Evolutionary conservation across 2,797 vertebrate species (phyloP), one percentile per base, ranked within the genome.

Genomic region (Pseudochaenichthys georgianus): DNA sequence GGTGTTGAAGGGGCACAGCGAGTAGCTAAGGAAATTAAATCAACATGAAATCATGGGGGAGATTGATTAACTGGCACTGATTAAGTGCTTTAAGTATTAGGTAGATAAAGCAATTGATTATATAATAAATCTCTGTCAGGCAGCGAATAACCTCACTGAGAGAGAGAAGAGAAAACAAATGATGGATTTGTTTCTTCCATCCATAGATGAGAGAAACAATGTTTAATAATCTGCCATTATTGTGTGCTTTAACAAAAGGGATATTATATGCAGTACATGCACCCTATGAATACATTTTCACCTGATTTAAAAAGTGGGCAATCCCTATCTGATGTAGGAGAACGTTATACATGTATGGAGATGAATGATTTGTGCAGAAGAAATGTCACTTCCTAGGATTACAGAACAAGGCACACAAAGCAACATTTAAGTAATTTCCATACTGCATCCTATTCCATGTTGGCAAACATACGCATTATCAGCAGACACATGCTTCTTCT

Each of bases 21-120:
- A 50, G 70, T 60, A 85, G 76, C 64, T 51, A 60, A 87, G 81
- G 82, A 92, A 94, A 94, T 91, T 87, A 92, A 94, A 94, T 87
- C 86, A 88, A 87, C 93, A 91, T 85, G 88, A 94, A 95, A 94
- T 94, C 93, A 93, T 63, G 73, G 87, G 92, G 83, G 88, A 92
- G 94, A 96, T 94, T 94, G 96, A 97, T 96, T 96, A 95, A 91
- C 87, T 94, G 95, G 87, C 89, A 78, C 83, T 96, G 96, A 97
- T 94, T 86, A 96, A 97, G 96, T 92, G 84, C 94, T 95, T 91
- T 92, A 94, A 95, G 94, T 95, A 95, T 96, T 94, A 96, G 91
- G 75, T 94, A 95, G 96, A 96, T 96, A 96, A 97, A 96, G 94
- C 86, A 93, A 98, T 97, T 95, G 96, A 97, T 96, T 96, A 95